Percentiles rank a stretch among this genome's conserved stretches.
phyloP scores from a whole-genome alignment of 2,888 invertebrate species.

The Ceraclea dissimilis region DNA sequence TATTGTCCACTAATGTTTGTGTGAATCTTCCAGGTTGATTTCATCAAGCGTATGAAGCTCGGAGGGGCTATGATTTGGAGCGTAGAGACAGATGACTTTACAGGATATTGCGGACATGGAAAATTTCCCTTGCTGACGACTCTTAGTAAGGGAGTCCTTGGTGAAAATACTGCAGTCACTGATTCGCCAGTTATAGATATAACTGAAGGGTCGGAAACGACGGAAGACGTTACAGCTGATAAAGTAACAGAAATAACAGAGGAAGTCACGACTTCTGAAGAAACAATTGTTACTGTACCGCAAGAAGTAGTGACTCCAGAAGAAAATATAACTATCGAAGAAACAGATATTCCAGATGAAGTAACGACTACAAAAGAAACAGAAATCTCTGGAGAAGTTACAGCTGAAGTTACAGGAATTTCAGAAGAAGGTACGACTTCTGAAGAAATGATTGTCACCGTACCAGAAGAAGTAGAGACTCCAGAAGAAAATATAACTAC shows the following conservation, averaged over 20 bases:
- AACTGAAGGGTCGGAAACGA: too few relatives aligned
- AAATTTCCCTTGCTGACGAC: slow-evolving; percentile 11
- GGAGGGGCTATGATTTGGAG: slow-evolving; percentile 57
- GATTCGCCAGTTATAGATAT: too few relatives aligned
- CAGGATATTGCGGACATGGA: slow-evolving; percentile 37
- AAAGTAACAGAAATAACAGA: too few relatives aligned
- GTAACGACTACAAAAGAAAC: background rate
- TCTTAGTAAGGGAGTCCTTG: slow-evolving; percentile 24
- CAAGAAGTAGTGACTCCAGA: too few relatives aligned
- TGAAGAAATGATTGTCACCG: background rate
- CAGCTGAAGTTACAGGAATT: background rate
- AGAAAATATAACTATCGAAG: too few relatives aligned
- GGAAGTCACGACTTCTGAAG: too few relatives aligned
- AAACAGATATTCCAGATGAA: too few relatives aligned
- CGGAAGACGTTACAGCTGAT: too few relatives aligned
- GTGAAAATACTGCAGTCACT: too few relatives aligned
- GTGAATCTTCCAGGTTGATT: slow-evolving; percentile 32
- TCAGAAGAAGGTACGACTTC: background rate
- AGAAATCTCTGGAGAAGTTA: background rate
- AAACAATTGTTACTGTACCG: too few relatives aligned
- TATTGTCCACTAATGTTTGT: too few relatives aligned
- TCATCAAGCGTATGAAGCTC: slow-evolving; percentile 35
- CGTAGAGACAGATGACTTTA: slow-evolving; percentile 53
- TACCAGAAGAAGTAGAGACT: background rate
- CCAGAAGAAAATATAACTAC: too few relatives aligned